phyloP scores from a whole-genome alignment of 2,888 invertebrate genomes.

The Deilephila porcellus region DNA sequence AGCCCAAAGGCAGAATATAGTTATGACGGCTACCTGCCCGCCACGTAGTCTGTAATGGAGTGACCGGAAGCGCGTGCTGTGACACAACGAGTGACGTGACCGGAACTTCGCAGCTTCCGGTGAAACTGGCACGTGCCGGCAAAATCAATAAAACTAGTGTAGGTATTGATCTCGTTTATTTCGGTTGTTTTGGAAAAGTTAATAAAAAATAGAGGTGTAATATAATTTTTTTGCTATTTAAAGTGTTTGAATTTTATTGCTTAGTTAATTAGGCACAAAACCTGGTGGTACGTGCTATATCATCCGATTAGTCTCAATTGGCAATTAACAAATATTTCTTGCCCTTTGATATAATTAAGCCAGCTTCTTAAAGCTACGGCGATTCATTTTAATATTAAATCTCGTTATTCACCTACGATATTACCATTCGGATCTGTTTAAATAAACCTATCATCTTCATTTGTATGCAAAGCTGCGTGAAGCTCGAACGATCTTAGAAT shows the following conservation, averaged over 20 bases:
- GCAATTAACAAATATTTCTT: no score
- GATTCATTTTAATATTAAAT: no score
- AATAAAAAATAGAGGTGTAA: no score
- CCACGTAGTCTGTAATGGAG: background rate
- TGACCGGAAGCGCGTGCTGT: constrained; percentile 16
- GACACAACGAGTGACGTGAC: background rate
- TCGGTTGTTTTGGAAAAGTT: background rate
- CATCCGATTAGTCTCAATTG: no score
- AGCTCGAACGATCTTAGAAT: background rate
- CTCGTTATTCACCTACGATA: no score
- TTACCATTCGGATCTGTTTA: background rate
- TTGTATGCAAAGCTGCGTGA: constrained; percentile 7
- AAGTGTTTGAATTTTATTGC: no score
- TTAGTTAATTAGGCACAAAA: no score
- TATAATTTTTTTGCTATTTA: no score
- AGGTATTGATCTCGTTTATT: background rate
- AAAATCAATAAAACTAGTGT: background rate
- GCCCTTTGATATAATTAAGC: no score
- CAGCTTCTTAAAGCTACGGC: no score
- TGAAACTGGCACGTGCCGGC: background rate
- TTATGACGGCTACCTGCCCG: background rate
- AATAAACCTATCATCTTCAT: background rate
- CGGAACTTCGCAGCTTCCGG: constrained; percentile 3
- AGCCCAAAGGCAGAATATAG: background rate
- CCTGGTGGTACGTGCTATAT: no score